These are phyloP conservation scores for Limonius californicus DNA, from an alignment of 1,140 invertebrate genomes.

Conservation along the genomic window DNA sequence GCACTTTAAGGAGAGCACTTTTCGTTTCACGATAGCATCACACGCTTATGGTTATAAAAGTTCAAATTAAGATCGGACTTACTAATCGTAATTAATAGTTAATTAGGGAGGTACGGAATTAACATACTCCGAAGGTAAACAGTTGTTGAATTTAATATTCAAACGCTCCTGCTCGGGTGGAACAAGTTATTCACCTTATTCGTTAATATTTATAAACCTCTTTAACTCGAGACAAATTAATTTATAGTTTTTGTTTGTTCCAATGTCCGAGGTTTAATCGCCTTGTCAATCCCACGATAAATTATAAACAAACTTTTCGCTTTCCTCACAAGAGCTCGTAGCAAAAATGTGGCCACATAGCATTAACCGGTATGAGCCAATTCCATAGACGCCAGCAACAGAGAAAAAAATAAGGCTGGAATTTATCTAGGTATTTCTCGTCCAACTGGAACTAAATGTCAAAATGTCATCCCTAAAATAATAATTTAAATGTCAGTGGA, in stretches of 20 bases:
- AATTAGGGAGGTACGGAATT: neutral
- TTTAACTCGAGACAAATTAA: neutral
- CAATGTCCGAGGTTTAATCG: too few relatives aligned
- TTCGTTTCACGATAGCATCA: too few relatives aligned
- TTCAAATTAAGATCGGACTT: neutral
- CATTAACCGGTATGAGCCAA: too few relatives aligned
- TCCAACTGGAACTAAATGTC: slow-evolving; percentile 1
- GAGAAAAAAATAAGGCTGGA: neutral
- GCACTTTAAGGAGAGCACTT: too few relatives aligned
- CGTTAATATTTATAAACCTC: slow-evolving; percentile 2
- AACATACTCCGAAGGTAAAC: neutral
- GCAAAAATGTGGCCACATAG: too few relatives aligned
- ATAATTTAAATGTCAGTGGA: neutral
- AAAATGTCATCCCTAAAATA: neutral
- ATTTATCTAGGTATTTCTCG: neutral
- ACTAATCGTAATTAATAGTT: neutral
- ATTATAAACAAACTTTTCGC: too few relatives aligned
- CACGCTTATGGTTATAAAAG: neutral
- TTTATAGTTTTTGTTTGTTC: too few relatives aligned
- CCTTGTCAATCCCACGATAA: too few relatives aligned
- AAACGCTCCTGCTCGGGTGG: neutral
- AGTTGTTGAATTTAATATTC: slow-evolving; percentile 3
- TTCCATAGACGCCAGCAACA: too few relatives aligned
- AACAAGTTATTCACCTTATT: slow-evolving; percentile 14
- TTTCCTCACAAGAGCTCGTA: too few relatives aligned